Conservation (phyloP, 2,113 vertebrate species). For the Anoplopoma fimbria region DNA sequence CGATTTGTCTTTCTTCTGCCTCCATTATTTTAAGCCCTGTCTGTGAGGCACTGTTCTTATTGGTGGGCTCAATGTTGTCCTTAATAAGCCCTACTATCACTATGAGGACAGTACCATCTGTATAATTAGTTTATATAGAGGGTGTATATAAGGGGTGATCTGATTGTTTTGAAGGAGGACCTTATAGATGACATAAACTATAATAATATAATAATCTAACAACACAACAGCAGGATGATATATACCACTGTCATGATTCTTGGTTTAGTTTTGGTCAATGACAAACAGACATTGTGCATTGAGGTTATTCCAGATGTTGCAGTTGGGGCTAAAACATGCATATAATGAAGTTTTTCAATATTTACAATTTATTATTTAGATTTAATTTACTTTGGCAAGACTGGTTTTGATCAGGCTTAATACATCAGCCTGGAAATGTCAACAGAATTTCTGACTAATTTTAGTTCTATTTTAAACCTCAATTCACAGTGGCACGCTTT, state of each 20-base stretch:
- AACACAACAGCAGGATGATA: not conserved
- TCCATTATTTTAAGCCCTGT: constrained; percentile 10
- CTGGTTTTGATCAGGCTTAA: not conserved
- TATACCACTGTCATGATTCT: constrained; percentile 13
- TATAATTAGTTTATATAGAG: not conserved
- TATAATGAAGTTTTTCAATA: not conserved
- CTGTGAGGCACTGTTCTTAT: not conserved
- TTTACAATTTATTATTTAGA: not conserved
- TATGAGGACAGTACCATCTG: not conserved
- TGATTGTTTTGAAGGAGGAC: not conserved
- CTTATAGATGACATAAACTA: not conserved
- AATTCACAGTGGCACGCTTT: too few species aligned
- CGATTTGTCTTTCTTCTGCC: constrained; percentile 15
- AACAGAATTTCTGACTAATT: not conserved
- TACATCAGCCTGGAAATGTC: not conserved
- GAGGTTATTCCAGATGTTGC: not conserved
- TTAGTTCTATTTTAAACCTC: not conserved
- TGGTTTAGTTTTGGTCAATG: not conserved
- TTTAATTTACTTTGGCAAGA: not conserved
- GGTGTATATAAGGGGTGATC: not conserved
- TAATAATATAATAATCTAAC: too few species aligned
- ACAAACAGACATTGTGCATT: not conserved
- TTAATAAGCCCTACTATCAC: not conserved
- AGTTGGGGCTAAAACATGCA: not conserved
- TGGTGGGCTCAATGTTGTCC: constrained; percentile 3